Conservation (phyloP, 2,113 vertebrate species). For the Rattus rattus region DNA sequence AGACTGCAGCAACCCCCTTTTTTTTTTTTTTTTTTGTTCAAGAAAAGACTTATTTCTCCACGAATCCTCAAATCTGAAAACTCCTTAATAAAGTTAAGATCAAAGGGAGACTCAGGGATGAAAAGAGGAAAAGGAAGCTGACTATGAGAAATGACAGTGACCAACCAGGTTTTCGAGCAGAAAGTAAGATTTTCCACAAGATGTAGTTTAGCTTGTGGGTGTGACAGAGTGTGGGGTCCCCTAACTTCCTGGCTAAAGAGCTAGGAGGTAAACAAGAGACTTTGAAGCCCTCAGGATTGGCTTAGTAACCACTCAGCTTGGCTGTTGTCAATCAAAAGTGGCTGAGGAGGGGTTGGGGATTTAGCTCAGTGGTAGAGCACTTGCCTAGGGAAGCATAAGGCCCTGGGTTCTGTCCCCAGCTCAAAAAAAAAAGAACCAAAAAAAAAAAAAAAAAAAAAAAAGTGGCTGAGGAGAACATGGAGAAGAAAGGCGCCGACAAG, state of each 20-base stretch:
- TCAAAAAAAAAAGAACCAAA: no score
- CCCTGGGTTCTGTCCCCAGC: no score
- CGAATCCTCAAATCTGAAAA: background rate
- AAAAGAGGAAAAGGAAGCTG: constrained; percentile 11
- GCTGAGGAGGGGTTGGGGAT: no score
- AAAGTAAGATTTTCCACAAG: background rate
- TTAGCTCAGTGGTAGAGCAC: no score
- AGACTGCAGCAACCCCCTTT: background rate
- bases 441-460: no score
- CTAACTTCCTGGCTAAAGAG: background rate
- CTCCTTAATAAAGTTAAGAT: constrained; percentile 15
- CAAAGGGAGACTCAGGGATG: background rate
- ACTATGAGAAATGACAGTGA: background rate
- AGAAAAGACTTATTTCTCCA: background rate
- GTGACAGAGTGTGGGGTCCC: background rate
- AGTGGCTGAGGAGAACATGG: background rate
- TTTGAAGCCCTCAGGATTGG: background rate
- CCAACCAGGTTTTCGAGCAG: background rate
- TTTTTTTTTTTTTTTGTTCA: background rate
- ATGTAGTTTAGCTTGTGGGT: background rate
- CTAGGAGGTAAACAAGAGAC: background rate
- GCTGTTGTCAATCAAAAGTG: background rate
- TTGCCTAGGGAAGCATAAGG: no score
- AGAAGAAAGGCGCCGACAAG: background rate
- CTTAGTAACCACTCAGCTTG: background rate